phyloP scores from a whole-genome alignment of 2,113 vertebrate species.

The Pelmatolapia mariae region DNA sequence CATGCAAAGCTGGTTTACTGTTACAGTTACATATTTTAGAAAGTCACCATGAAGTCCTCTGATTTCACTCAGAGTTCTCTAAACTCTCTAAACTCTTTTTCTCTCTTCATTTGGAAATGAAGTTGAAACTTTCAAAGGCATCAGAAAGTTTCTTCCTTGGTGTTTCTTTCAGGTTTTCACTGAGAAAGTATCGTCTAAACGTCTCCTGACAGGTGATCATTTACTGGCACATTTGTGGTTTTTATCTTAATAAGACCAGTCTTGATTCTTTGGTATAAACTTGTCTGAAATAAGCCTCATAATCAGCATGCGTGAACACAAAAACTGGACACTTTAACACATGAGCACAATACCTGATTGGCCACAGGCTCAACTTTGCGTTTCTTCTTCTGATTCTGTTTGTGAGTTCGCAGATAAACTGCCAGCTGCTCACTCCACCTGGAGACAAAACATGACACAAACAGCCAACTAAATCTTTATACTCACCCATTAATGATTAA shows the following conservation, averaged over 20 bases:
- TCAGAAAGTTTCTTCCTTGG: not conserved
- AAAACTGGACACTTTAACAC: not conserved
- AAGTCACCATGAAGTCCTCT: rapidly evolving
- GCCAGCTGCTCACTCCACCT: conserved; percentile 68
- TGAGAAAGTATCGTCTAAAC: not conserved
- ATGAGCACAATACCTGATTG: conserved; percentile 29
- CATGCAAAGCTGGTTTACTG: not conserved
- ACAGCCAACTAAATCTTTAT: not conserved
- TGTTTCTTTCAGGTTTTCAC: not conserved
- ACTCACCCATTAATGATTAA: conserved; percentile 60
- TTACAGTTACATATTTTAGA: not conserved
- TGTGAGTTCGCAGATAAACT: conserved; percentile 35
- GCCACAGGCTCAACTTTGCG: conserved; percentile 51
- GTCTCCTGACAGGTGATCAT: not conserved
- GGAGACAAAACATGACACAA: not conserved
- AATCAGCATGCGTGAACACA: not conserved
- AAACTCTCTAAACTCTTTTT: not conserved
- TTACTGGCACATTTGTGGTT: rapidly evolving
- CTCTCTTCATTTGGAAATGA: not conserved
- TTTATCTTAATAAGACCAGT: not conserved
- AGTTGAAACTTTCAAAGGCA: rapidly evolving
- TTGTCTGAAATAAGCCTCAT: rapidly evolving
- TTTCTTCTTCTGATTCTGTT: conserved; percentile 63
- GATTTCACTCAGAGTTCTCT: not conserved
- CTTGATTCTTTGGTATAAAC: not conserved